Percentiles rank a stretch among this genome's conserved stretches.
Conservation (phyloP, 2,888 invertebrate species). For the Fragum fragum region DNA sequence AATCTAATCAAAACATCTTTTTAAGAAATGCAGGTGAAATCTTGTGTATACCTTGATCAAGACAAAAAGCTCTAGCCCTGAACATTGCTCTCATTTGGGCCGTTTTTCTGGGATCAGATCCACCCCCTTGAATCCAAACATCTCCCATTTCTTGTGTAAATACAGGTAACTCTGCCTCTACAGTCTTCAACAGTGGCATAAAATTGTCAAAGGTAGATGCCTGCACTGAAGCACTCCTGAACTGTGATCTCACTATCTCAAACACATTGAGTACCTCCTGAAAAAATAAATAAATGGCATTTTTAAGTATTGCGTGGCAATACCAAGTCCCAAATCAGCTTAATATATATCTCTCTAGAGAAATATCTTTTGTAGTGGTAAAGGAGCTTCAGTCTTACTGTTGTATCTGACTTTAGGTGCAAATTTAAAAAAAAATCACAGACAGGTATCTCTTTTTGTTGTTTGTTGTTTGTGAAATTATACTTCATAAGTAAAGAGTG, state of each 20-base stretch:
- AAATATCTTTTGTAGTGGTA: no score
- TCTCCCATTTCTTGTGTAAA: slow-evolving; percentile 81
- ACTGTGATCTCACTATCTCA: slow-evolving; percentile 80
- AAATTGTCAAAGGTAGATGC: slow-evolving; percentile 81
- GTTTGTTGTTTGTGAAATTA: no score
- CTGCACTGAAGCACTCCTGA: slow-evolving; percentile 75
- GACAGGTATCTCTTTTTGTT: no score
- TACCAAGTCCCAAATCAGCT: no score
- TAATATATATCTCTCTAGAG: no score
- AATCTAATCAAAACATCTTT: no score
- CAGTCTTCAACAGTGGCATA: slow-evolving; percentile 61
- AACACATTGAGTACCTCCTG: slow-evolving; percentile 80
- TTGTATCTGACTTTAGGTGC: no score
- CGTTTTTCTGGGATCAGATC: slow-evolving; percentile 81
- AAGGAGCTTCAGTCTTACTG: no score
- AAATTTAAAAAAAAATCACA: no score
- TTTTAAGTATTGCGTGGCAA: no score
- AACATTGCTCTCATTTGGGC: slow-evolving; percentile 76
- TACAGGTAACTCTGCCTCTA: slow-evolving; percentile 71
- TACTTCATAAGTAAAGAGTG: no score
- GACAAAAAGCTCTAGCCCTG: slow-evolving; percentile 70
- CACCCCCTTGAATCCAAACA: slow-evolving; percentile 83
- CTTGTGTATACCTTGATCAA: slow-evolving; percentile 64
- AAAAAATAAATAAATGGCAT: slow-evolving; percentile 15
- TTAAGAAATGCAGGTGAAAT: no score